Evolutionary conservation across 2,888 invertebrate species (phyloP).

Genomic region (Troglohyphantes excavatus): DNA sequence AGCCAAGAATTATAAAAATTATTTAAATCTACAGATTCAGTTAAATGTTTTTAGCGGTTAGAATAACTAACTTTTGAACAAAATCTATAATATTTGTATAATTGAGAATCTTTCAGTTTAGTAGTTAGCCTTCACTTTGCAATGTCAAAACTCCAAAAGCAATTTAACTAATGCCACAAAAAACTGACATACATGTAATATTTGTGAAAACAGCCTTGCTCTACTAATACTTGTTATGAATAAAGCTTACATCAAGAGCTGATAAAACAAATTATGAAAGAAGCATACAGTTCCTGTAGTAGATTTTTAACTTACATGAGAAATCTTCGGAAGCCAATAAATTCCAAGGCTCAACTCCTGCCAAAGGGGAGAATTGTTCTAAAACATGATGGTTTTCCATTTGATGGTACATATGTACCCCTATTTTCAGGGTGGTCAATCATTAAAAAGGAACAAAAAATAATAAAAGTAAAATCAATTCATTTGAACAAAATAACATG

Average conservation of each 20-base stretch:
- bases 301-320: constrained; percentile 66
- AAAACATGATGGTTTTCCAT: constrained; percentile 69
- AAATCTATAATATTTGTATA: too few species aligned
- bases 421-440: constrained; percentile 67
- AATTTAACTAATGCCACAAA: too few species aligned
- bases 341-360: constrained; percentile 72
- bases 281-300: constrained; percentile 52
- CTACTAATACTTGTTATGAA: too few species aligned
- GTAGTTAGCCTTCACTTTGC: too few species aligned
- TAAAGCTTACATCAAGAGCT: neutral
- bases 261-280: constrained; percentile 1
- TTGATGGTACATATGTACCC: constrained; percentile 74
- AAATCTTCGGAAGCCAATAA: constrained; percentile 64
- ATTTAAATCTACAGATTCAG: too few species aligned
- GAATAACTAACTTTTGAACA: too few species aligned
- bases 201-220: too few species aligned
- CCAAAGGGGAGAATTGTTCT: constrained; percentile 54
- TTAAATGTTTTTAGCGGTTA: too few species aligned
- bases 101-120: too few species aligned
- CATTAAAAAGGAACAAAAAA: constrained; percentile 64
- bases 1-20: too few species aligned
- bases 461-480: constrained; percentile 59
- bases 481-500: constrained; percentile 14
- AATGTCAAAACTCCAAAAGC: too few species aligned
- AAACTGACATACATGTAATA: too few species aligned